Conservation (phyloP, 2,888 invertebrate species). For the Dascillus cervinus region DNA sequence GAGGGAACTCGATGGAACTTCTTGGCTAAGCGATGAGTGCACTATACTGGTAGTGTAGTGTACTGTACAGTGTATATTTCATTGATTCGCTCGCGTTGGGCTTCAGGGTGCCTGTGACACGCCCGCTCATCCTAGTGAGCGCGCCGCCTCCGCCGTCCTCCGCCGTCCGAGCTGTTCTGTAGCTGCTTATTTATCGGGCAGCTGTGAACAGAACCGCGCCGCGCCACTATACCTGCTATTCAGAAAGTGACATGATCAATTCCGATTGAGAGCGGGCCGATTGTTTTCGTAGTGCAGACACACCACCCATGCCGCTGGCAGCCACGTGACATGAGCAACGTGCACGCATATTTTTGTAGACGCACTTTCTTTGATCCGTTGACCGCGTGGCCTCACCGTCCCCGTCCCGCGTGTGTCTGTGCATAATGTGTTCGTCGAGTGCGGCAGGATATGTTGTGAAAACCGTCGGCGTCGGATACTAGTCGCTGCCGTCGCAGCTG, state of each 20-base stretch:
- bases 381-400: constrained; percentile 14
- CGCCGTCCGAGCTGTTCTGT: constrained; percentile 39
- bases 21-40: too few species aligned
- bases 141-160: constrained; percentile 40
- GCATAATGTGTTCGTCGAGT: constrained; percentile 20
- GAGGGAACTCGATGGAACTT: too few species aligned
- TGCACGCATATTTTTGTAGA: constrained; percentile 28
- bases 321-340: constrained; percentile 40
- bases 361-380: constrained; percentile 14
- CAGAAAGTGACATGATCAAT: constrained; percentile 21
- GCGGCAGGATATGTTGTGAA: constrained; percentile 18
- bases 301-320: constrained; percentile 25
- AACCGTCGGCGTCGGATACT: constrained; percentile 11
- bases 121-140: constrained; percentile 42
- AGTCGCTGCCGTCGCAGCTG: constrained; percentile 17
- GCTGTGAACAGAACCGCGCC: constrained; percentile 40
- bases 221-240: constrained; percentile 26
- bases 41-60: constrained; percentile 22
- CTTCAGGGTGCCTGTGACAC: constrained; percentile 40
- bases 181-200: constrained; percentile 43
- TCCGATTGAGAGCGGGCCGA: constrained; percentile 9
- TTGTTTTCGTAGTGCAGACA: constrained; percentile 11
- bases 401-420: constrained; percentile 14
- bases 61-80: constrained; percentile 37
- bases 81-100: constrained; percentile 42